Evolutionary conservation across 92 coral and sea anemone genomes (phyloP).

Genomic region (Epizoanthus illoricatus): DNA sequence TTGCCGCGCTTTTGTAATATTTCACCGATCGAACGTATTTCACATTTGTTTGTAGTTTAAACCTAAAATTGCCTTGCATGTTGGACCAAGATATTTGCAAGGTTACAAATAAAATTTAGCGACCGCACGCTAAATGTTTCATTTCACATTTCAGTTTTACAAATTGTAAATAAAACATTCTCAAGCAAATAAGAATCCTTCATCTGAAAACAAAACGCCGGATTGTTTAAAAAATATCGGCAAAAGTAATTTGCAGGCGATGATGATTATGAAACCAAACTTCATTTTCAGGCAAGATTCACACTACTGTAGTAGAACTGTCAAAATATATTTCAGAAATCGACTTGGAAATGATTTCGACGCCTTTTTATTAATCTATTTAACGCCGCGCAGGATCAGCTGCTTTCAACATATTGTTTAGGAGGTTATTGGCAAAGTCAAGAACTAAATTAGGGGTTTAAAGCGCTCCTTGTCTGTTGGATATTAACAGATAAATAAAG

Average conservation of each 20-base stretch:
- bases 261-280: background rate
- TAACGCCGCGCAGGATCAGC: background rate
- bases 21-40: no score
- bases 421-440: background rate
- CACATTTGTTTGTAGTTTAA: no score
- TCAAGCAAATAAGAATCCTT: background rate
- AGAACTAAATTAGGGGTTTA: background rate
- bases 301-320: background rate
- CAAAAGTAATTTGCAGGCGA: background rate
- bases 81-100: no score
- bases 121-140: background rate
- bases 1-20: no score
- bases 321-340: background rate
- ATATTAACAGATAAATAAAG: background rate
- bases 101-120: no score
- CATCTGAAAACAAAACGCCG: background rate
- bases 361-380: background rate
- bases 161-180: background rate
- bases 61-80: no score
- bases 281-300: background rate
- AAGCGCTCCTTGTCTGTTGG: background rate
- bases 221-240: background rate
- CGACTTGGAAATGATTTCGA: background rate
- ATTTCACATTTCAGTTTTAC: no score
- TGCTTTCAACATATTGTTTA: conserved; percentile 8